Conservation (phyloP, 2,888 invertebrate species). For the Leptopilina myrica region DNA sequence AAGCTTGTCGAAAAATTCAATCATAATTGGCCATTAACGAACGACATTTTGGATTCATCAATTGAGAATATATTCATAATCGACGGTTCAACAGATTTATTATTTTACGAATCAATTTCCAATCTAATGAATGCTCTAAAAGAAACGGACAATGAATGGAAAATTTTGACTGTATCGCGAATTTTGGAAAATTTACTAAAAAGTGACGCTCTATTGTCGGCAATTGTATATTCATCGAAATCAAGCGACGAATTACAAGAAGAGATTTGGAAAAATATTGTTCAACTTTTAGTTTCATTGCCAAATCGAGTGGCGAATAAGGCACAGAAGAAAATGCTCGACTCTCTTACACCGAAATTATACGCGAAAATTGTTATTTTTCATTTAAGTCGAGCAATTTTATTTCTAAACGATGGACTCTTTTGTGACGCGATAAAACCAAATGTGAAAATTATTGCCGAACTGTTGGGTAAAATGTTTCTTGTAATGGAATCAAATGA, state of each 20-base stretch:
- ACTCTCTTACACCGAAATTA: constrained; percentile 79
- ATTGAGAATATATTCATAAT: constrained; percentile 78
- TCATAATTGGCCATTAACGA: constrained; percentile 79
- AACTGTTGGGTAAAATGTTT: constrained; percentile 81
- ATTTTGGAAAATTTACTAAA: constrained; percentile 78
- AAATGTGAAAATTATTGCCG: constrained; percentile 77
- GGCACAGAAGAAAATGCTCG: constrained; percentile 79
- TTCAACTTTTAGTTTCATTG: constrained; percentile 82
- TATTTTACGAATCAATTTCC: constrained; percentile 77
- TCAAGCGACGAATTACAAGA: constrained; percentile 62
- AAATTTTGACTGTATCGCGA: constrained; percentile 73
- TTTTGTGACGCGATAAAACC: constrained; percentile 71
- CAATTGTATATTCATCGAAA: constrained; percentile 75
- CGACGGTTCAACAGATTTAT: constrained; percentile 76
- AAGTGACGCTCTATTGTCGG: constrained; percentile 80
- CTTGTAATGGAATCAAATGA: constrained; percentile 79
- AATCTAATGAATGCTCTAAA: constrained; percentile 78
- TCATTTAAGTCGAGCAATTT: constrained; percentile 81
- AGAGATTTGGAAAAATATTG: constrained; percentile 78
- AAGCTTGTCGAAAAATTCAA: constrained; percentile 78
- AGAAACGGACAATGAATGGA: constrained; percentile 67
- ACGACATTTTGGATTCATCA: constrained; percentile 74
- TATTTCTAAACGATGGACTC: constrained; percentile 79
- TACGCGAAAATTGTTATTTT: constrained; percentile 81
- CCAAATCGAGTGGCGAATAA: constrained; percentile 86